Percentiles rank a stretch among this genome's conserved stretches.
Conservation (phyloP, 2,797 vertebrate genomes). For the Lerista edwardsae region DNA sequence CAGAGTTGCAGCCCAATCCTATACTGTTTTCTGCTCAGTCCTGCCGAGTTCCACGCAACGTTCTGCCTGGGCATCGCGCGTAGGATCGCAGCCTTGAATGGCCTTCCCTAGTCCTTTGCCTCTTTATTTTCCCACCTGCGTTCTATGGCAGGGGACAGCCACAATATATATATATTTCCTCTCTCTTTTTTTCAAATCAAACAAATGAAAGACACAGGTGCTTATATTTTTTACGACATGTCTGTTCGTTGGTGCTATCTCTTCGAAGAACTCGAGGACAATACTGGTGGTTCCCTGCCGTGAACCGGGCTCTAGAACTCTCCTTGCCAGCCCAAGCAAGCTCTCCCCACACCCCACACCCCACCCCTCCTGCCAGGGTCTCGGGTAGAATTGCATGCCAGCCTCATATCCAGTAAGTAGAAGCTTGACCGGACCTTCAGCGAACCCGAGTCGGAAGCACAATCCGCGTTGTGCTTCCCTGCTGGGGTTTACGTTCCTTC, state of each 20-base stretch:
- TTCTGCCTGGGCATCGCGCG: no score
- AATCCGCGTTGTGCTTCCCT: neutral
- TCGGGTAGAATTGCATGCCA: conserved; percentile 65
- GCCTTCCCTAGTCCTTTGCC: conserved; percentile 23
- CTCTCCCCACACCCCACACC: neutral
- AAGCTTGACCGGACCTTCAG: conserved; percentile 49
- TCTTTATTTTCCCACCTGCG: no score
- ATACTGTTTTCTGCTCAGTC: neutral
- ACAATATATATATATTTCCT: no score
- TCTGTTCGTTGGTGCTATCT: conserved; percentile 92
- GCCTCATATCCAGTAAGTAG: conserved; percentile 27
- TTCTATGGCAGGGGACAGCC: conserved; percentile 73
- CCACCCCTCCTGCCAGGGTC: conserved; percentile 20
- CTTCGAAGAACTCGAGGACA: conserved; percentile 55
- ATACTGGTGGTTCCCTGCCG: conserved; percentile 71
- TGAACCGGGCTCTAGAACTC: conserved; percentile 63
- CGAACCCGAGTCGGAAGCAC: conserved; percentile 18
- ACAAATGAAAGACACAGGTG: conserved; percentile 82
- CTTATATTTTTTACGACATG: conserved; percentile 75
- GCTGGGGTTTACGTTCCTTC: neutral
- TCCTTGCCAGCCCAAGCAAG: conserved; percentile 30
- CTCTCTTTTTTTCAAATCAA: conserved; percentile 39
- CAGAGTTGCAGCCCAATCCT: no score
- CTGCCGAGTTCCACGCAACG: no score
- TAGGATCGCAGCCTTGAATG: neutral